Evolutionary conservation across 2,113 vertebrate species (phyloP), one percentile per base, ranked within the genome.

Genomic region (Nicator chloris): DNA sequence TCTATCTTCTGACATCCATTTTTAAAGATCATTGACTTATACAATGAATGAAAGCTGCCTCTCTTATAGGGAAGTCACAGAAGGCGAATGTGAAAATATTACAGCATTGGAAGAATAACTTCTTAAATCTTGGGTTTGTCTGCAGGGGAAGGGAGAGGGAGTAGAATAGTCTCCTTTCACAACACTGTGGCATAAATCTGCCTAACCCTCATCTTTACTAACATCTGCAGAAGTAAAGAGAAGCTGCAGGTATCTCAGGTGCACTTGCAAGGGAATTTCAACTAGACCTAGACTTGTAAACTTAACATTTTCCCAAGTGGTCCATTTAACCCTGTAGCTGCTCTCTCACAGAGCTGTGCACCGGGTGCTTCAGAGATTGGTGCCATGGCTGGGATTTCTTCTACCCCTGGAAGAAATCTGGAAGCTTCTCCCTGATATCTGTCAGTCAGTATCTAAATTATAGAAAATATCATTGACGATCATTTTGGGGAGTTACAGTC

Each of bases 321-420:
- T 64, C 42, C 19, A 70, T 44, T 76, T 81, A 60, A 47, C 37
- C 17, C 40, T 28, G 19, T 15, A 51, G 37, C 40, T 83, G 24
- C 35, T 78, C 22, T 60, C n/a, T 68, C 33, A 23, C 17, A 31
- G 31, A 54, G 13, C 33, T 64, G 16, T 10, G 45, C 44, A 45
- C 10, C 13, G 28, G 16, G 13, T 61, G 40, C n/a, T 81, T 77
- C 68, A 72, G 63, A 73, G 24, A 33, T 12, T 2, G 1, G 12
- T 57, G 45, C 28, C 23, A 64, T 35, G 59, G 13, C 31, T 78
- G 50, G 54, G 51, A 73, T 19, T 75, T 78, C n/a, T 75, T 40
- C 31, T 42, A 15, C 30, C 3, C 27, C 2, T n/a, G n/a, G n/a
- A n/a, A n/a, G n/a, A n/a, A n/a, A n/a, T n/a, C 15, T 0, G 1